Base-by-base conservation (phyloP, 2,888 invertebrate species). In the Diarsia rubi region DNA sequence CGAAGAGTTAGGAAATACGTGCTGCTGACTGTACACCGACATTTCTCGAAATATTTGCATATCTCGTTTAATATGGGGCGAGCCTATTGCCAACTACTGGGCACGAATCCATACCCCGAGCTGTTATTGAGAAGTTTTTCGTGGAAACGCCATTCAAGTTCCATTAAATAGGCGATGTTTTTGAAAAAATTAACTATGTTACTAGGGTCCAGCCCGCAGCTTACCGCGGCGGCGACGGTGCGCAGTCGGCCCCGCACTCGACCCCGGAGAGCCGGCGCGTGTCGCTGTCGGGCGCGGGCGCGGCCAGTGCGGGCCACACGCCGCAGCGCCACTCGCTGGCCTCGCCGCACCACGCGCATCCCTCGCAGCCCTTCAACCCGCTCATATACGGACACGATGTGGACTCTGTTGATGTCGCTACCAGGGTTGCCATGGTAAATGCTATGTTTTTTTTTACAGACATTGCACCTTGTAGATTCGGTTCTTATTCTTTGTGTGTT, bases 331-430 rank as follows among this genome's bases (percentile, higher is more conserved):
- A 96, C 88, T 94, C 95, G 57, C 92, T 96, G 19, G 94, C 95
- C 52, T 94, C 96, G 73, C 96, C 97, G 21, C 92, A 92, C 71
- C 87, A 86, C 72, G 78, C 91, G 11, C 75, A 79, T 3, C 84
- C 80, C 52, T 95, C 97, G 14, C 97, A 97, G 88, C 97, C 97
- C 11, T 97, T 97, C 86, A 99, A 99, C 96, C 99, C 99, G 0
- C 98, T 99, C 90, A 98, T 99, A 86, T 99, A 98, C 92, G 99
- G 98, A 60, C 98, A 98, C 90, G 99, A 99, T 93, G 99, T 99
- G 0, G 99, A 99, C 93, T 99, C 99, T 0, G 99, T 99, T 0
- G 99, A 99, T 94, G 98, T 99, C 31, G 99, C 99, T 14, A 99
- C 99, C 0, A 96, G 99, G 80, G 99, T 99, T 64, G 99, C 92